phyloP scores from a whole-genome alignment of 30 jellyfish, hydroid and myxozoan species.

The Chrysaora quinquecirrha region DNA sequence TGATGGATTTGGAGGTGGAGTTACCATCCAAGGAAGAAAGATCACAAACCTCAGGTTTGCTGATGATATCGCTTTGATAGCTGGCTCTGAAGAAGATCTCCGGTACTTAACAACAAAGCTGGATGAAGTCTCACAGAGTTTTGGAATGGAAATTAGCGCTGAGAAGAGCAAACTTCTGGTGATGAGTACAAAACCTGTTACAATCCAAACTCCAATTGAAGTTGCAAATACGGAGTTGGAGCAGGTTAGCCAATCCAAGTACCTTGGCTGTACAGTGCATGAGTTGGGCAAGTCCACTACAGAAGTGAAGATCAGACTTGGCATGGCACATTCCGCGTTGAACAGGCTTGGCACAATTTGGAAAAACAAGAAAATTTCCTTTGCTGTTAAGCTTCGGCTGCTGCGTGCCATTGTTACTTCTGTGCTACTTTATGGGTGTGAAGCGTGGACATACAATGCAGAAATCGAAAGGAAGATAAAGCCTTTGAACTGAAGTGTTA shows the following conservation, averaged over 20 bases:
- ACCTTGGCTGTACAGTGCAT: not conserved
- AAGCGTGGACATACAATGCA: constrained; percentile 12
- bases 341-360: not conserved
- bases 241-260: constrained; percentile 1
- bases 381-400: constrained; percentile 2
- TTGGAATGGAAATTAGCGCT: too few species aligned
- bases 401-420: not conserved
- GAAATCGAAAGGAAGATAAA: constrained; percentile 4
- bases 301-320: not conserved
- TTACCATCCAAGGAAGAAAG: too few species aligned
- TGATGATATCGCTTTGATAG: too few species aligned
- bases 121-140: too few species aligned
- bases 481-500: not conserved
- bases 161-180: too few species aligned
- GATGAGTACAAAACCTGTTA: too few species aligned
- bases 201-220: too few species aligned
- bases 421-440: constrained; percentile 2
- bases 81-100: too few species aligned
- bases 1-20: too few species aligned
- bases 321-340: not conserved
- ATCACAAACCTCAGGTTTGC: too few species aligned
- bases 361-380: not conserved
- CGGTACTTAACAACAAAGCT: too few species aligned
- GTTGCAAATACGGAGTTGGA: too few species aligned
- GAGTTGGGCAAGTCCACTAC: constrained; percentile 8